Conservation (phyloP, 2,888 invertebrate genomes). For the Calliphora vomitoria region DNA sequence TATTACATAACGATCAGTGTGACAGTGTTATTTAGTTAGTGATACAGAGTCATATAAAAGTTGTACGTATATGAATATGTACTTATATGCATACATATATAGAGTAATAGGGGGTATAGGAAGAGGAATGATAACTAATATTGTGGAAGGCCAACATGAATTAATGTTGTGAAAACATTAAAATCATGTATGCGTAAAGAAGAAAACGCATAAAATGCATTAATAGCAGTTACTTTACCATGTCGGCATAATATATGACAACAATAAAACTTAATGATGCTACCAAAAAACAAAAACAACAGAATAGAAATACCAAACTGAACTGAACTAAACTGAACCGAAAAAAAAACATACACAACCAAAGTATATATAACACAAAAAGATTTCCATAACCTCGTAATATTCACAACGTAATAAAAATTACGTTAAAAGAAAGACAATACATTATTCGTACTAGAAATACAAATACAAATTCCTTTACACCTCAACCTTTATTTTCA, state of each 20-base stretch:
- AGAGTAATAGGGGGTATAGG: no score
- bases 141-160: conserved; percentile 53
- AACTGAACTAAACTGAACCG: not conserved
- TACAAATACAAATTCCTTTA: not conserved
- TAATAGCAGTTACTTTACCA: conserved; percentile 69
- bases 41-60: not conserved
- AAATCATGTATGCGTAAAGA: conserved; percentile 70
- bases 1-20: not conserved
- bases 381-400: conserved; percentile 49
- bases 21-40: not conserved
- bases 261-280: conserved; percentile 72
- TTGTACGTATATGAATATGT: not conserved
- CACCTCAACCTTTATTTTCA: not conserved
- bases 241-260: conserved; percentile 70
- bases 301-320: conserved; percentile 32
- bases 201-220: conserved; percentile 71
- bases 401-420: conserved; percentile 38
- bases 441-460: conserved; percentile 14
- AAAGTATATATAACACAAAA: not conserved
- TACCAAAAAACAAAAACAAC: conserved; percentile 44
- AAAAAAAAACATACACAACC: not conserved
- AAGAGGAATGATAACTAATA: conserved; percentile 35
- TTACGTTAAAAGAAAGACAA: conserved; percentile 34
- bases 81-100: not conserved
- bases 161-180: conserved; percentile 71